Conservation (phyloP, 92 coral and sea anemone genomes). For the Porites evermanni region DNA sequence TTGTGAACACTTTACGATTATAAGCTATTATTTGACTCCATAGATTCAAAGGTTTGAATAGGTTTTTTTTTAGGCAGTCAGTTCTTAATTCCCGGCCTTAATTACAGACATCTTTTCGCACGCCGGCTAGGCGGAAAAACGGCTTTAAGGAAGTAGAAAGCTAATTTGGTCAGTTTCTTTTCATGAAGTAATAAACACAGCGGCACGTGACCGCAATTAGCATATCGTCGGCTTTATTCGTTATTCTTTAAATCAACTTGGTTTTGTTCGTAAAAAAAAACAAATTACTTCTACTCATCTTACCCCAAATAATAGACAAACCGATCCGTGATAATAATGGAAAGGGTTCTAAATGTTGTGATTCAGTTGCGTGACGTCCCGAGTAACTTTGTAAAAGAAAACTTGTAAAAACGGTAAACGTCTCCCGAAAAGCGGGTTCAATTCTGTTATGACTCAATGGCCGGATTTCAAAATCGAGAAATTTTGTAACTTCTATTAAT, state of each 20-base stretch:
- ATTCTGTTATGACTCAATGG: not conserved
- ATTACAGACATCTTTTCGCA: too few species aligned
- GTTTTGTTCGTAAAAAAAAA: not conserved
- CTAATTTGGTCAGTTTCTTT: not conserved
- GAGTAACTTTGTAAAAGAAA: too few species aligned
- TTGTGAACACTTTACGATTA: too few species aligned
- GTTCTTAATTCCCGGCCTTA: too few species aligned
- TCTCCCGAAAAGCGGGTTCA: not conserved
- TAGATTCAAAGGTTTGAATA: too few species aligned
- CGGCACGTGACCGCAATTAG: not conserved
- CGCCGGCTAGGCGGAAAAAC: too few species aligned
- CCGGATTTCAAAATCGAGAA: not conserved
- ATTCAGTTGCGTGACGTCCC: too few species aligned
- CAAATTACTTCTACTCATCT: not conserved
- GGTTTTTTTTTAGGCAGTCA: too few species aligned
- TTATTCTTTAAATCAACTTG: not conserved
- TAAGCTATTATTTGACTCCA: too few species aligned
- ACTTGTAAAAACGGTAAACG: too few species aligned
- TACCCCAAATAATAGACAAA: not conserved
- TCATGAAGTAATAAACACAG: not conserved
- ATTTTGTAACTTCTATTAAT: not conserved
- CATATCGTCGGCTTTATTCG: slow-evolving; percentile 16
- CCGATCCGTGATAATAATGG: too few species aligned
- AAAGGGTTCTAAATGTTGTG: too few species aligned
- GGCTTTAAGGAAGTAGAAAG: not conserved